Conservation (phyloP, 2,113 vertebrate genomes). For the Syngnathus typhle region DNA sequence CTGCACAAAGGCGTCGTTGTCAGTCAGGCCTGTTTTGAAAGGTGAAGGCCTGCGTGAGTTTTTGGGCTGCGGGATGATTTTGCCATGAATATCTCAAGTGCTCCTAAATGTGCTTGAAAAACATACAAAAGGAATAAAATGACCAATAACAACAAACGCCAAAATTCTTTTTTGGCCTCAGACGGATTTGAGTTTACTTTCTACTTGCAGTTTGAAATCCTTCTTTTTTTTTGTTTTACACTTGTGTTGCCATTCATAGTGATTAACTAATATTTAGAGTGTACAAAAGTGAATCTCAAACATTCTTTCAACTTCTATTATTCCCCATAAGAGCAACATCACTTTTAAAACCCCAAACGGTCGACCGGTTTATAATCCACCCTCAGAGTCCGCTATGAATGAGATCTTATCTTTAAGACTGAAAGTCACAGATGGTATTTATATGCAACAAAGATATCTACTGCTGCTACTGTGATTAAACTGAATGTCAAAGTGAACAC, state of each 20-base stretch:
- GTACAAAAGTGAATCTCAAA: no score
- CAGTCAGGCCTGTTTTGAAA: conserved; percentile 34
- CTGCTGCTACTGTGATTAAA: neutral
- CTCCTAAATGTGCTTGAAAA: neutral
- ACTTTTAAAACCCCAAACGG: no score
- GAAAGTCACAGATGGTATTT: neutral
- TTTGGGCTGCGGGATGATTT: conserved; percentile 18
- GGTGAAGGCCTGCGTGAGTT: conserved; percentile 32
- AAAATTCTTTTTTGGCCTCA: neutral
- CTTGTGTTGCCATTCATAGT: no score
- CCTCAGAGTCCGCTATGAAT: neutral
- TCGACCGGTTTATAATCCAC: no score
- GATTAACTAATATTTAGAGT: no score
- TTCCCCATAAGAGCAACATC: no score
- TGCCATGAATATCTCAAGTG: conserved; percentile 6
- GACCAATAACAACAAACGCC: neutral
- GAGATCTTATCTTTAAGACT: neutral
- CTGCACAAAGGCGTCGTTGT: conserved; percentile 19
- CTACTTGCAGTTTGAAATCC: neutral
- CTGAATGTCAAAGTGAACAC: conserved; percentile 1
- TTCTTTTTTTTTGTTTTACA: no score
- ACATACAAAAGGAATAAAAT: no score
- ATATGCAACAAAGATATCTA: neutral
- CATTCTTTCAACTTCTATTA: no score
- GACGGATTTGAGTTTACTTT: neutral